These are phyloP conservation scores for Porites divaricata DNA, from an alignment of 92 coral and sea anemone species.

Conservation along the genomic window DNA sequence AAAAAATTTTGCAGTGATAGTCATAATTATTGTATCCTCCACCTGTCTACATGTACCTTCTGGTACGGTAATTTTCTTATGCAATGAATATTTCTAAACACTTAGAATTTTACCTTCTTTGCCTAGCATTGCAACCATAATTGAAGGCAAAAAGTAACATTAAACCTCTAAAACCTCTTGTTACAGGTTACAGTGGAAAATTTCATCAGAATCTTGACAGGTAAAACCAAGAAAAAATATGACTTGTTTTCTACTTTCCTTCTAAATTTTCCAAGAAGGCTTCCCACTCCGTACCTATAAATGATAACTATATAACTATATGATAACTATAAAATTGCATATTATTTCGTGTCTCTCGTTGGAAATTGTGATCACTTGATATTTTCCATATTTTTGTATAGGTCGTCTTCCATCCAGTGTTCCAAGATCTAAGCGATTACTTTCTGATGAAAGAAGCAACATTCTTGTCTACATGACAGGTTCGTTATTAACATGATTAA, in stretches of 20 bases:
- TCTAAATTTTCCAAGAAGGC: background rate
- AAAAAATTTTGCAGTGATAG: too few species aligned
- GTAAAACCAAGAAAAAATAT: constrained; percentile 6
- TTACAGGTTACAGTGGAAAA: constrained; percentile 92
- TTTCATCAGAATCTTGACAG: constrained; percentile 87
- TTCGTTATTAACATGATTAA: background rate
- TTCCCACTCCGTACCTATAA: background rate
- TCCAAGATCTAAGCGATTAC: constrained; percentile 93
- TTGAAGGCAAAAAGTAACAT: too few species aligned
- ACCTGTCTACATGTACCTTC: too few species aligned
- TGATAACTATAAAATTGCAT: too few species aligned
- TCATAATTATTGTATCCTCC: too few species aligned
- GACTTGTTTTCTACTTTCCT: background rate
- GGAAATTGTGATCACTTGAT: too few species aligned
- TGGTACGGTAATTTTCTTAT: too few species aligned
- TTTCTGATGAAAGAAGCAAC: constrained; percentile 98
- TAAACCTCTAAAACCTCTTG: background rate
- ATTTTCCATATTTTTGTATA: constrained; percentile 10
- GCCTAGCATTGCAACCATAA: too few species aligned
- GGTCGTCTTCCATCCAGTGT: constrained; percentile 97
- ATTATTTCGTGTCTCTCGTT: too few species aligned
- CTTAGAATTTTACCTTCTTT: too few species aligned
- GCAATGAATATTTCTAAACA: too few species aligned
- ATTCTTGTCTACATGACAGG: constrained; percentile 98
- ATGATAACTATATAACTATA: too few species aligned